Percentiles rank a stretch among this genome's conserved stretches.
Evolutionary conservation across 2,797 vertebrate genomes (phyloP).

Genomic region (Catostomus latipinnis): DNA sequence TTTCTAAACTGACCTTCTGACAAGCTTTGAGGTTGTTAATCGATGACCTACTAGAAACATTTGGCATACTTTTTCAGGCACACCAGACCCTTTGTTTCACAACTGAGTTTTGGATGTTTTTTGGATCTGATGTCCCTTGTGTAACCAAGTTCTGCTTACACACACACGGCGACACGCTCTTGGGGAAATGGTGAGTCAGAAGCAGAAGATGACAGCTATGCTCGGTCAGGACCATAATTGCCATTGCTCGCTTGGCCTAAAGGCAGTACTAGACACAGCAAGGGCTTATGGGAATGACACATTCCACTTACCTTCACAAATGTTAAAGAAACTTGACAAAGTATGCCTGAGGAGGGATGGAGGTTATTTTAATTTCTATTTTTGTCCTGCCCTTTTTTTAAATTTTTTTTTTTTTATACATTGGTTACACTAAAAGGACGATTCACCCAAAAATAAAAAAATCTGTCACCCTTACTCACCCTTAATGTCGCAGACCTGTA

Average conservation of each 20-base stretch:
- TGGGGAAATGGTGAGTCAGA: slow-evolving; percentile 42
- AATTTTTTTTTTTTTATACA: not conserved
- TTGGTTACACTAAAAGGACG: not conserved
- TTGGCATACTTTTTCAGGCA: not conserved
- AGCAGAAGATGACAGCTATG: slow-evolving; percentile 40
- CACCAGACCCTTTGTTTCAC: not conserved
- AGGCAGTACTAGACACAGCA: slow-evolving; percentile 26
- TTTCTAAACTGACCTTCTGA: too few species aligned
- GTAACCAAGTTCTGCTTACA: slow-evolving; percentile 16
- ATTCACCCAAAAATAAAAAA: too few species aligned
- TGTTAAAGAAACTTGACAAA: slow-evolving; percentile 37
- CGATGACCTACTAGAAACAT: not conserved
- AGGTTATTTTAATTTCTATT: not conserved
- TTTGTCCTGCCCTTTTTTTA: not conserved
- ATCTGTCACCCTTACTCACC: too few species aligned
- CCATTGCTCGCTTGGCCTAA: slow-evolving; percentile 12
- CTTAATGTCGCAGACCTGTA: too few species aligned
- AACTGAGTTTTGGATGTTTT: slow-evolving; percentile 13
- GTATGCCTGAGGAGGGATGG: slow-evolving; percentile 7
- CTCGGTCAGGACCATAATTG: slow-evolving; percentile 32
- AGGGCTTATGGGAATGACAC: slow-evolving; percentile 17
- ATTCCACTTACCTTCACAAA: slow-evolving; percentile 20
- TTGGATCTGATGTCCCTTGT: slow-evolving; percentile 10
- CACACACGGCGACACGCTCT: slow-evolving; percentile 13
- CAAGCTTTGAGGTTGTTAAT: too few species aligned